phyloP scores from a whole-genome alignment of 2,797 vertebrate genomes.

The Hybognathus amarus region DNA sequence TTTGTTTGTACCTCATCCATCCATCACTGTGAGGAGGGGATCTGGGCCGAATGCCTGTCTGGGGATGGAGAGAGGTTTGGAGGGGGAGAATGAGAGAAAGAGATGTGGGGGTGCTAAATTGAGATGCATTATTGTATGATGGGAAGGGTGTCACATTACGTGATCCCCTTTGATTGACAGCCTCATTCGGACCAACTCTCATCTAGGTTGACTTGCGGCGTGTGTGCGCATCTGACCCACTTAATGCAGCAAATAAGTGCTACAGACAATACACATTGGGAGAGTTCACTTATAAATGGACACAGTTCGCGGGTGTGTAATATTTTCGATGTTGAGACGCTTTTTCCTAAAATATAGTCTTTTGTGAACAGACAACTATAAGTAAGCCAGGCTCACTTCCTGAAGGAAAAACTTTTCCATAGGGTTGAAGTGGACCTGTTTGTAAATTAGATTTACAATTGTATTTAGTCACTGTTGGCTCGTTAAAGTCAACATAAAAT shows the following conservation, averaged over 20 bases:
- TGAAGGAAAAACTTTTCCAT: neutral
- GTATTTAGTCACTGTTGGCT: neutral
- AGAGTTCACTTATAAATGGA: slow-evolving; percentile 9
- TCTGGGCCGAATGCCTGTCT: slow-evolving; percentile 47
- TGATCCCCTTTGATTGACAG: slow-evolving; percentile 58
- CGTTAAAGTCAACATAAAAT: slow-evolving; percentile 2
- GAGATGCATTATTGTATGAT: slow-evolving; percentile 56
- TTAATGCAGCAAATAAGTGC: slow-evolving; percentile 22
- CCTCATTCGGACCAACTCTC: slow-evolving; percentile 42
- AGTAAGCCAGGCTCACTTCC: neutral
- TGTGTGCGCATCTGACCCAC: slow-evolving; percentile 16
- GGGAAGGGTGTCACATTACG: slow-evolving; percentile 54
- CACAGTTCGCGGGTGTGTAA: neutral
- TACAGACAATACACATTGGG: neutral
- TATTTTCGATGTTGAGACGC: neutral
- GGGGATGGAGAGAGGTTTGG: slow-evolving; percentile 10
- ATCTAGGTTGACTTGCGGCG: slow-evolving; percentile 9
- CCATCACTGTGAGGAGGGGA: slow-evolving; percentile 32
- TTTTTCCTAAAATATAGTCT: neutral
- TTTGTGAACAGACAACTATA: slow-evolving; percentile 9
- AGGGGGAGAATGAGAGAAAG: slow-evolving; percentile 14
- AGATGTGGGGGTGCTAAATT: slow-evolving; percentile 51
- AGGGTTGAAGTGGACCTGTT: neutral
- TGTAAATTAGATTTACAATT: neutral
- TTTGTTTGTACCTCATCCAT: slow-evolving; percentile 53